Evolutionary conservation across 2,888 invertebrate species (phyloP).

Genomic region (Eilema depressum): DNA sequence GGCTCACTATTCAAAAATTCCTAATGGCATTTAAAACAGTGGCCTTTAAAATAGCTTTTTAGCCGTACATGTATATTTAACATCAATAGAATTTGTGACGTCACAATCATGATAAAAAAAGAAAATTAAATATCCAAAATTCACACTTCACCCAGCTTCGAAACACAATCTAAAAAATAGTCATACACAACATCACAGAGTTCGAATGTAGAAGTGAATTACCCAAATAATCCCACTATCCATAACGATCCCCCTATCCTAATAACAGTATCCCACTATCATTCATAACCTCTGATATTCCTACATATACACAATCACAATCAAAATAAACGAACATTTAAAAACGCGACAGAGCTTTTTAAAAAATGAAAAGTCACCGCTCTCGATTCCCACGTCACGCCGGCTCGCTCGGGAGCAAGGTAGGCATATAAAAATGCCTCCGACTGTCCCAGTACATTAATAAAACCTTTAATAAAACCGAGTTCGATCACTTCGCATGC

Average conservation of each 20-base stretch:
- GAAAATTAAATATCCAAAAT: too few species aligned
- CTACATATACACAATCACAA: slow-evolving; percentile 54
- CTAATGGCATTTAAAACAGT: too few species aligned
- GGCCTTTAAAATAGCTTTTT: too few species aligned
- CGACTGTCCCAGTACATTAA: slow-evolving; percentile 73
- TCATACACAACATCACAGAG: neutral
- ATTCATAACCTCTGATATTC: slow-evolving; percentile 65
- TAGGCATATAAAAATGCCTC: slow-evolving; percentile 78
- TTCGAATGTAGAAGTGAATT: slow-evolving; percentile 8
- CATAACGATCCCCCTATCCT: slow-evolving; percentile 13
- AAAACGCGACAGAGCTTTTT: slow-evolving; percentile 54
- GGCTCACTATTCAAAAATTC: too few species aligned
- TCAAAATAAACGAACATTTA: slow-evolving; percentile 22
- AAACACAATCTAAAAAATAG: neutral
- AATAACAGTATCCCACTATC: slow-evolving; percentile 10
- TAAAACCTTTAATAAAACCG: slow-evolving; percentile 81
- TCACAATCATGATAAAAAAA: neutral
- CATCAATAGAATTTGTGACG: neutral
- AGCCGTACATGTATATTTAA: too few species aligned
- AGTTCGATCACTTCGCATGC: slow-evolving; percentile 76
- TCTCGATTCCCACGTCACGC: slow-evolving; percentile 74
- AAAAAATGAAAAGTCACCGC: slow-evolving; percentile 75
- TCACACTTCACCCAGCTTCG: neutral
- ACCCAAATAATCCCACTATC: slow-evolving; percentile 1
- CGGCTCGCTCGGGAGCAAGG: slow-evolving; percentile 67